phyloP scores from a whole-genome alignment of 1,140 invertebrate species.

The Halictus rubicundus region DNA sequence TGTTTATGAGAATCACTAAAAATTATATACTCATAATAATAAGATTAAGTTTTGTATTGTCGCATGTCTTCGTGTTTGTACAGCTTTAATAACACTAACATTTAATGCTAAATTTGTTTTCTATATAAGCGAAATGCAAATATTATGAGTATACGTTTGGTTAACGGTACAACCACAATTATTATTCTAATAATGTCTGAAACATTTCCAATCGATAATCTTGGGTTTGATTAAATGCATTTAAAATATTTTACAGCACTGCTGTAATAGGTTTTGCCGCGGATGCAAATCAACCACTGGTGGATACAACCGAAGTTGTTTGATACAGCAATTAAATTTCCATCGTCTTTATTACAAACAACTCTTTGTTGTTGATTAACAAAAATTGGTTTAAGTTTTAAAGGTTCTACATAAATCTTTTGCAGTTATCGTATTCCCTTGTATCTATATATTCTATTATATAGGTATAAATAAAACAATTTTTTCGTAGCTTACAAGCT shows the following conservation, averaged over 20 bases:
- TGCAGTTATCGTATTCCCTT: background rate
- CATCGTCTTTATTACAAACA: slow-evolving; percentile 9
- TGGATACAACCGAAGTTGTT: slow-evolving; percentile 69
- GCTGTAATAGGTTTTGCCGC: slow-evolving; percentile 76
- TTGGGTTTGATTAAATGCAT: slow-evolving; percentile 2
- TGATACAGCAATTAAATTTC: slow-evolving; percentile 48
- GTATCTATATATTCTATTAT: background rate
- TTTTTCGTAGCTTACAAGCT: background rate
- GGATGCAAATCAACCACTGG: slow-evolving; percentile 74
- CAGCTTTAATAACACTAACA: slow-evolving; percentile 10
- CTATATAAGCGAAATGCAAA: background rate
- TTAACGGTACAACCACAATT: background rate
- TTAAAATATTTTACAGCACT: slow-evolving; percentile 76
- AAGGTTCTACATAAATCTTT: slow-evolving; percentile 14
- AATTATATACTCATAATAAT: background rate
- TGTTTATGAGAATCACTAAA: background rate
- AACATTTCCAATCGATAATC: background rate
- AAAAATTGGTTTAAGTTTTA: background rate
- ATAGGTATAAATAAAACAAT: background rate
- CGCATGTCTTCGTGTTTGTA: slow-evolving; percentile 14
- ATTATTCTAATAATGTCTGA: background rate
- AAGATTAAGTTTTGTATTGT: slow-evolving; percentile 29
- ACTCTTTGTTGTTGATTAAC: slow-evolving; percentile 1
- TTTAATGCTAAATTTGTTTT: background rate
- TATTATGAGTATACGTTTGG: background rate